A percentile compares a stretch with the other conserved stretches of the same genome.
Evolutionary conservation across 1,140 invertebrate genomes (phyloP).

Genomic region (Pteromalus puparum): DNA sequence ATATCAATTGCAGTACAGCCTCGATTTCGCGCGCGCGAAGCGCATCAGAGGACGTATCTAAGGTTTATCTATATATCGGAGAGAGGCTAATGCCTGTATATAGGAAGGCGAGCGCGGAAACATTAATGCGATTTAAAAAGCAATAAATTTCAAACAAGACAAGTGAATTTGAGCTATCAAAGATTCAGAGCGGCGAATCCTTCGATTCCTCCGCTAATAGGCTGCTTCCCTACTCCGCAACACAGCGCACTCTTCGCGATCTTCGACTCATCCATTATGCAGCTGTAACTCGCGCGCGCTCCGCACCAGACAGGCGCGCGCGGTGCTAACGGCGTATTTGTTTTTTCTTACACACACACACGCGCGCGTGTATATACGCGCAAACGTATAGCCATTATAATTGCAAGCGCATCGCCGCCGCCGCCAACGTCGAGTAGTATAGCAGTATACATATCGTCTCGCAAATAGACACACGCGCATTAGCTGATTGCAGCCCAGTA

Average conservation of each 20-base stretch:
- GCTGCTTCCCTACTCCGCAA: no score
- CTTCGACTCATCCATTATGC: background rate
- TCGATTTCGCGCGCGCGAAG: no score
- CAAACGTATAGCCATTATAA: no score
- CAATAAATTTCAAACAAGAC: background rate
- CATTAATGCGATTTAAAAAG: background rate
- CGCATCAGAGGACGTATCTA: background rate
- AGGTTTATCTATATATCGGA: no score
- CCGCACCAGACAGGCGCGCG: no score
- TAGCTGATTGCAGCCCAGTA: conserved; percentile 38
- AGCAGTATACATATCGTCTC: no score
- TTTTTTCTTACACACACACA: no score
- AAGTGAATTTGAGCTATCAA: background rate
- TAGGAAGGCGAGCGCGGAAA: background rate
- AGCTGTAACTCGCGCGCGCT: background rate
- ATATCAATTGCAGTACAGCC: background rate
- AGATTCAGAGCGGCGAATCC: background rate
- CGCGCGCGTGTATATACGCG: no score
- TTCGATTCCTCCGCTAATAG: background rate
- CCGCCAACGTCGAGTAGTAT: no score
- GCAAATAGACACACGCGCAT: conserved; percentile 1
- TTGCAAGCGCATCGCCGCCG: no score
- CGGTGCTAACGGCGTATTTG: no score
- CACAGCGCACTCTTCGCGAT: background rate
- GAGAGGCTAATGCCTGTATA: background rate